Evolutionary conservation across 2,113 vertebrate species (phyloP).

Genomic region (Psilopogon haemacephalus): DNA sequence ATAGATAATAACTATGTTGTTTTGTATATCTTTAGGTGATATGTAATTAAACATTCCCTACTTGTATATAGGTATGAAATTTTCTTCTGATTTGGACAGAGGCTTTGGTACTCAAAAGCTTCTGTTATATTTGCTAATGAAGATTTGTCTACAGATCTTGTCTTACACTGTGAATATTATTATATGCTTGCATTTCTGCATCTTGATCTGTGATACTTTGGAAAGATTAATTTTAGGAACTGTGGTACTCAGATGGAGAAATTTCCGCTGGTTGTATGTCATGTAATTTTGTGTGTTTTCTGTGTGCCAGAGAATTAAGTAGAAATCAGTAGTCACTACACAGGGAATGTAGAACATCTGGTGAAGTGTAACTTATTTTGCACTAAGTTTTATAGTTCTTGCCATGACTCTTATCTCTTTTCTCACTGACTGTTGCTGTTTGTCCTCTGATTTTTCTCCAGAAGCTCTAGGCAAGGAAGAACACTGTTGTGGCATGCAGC

Average conservation of each 20-base stretch:
- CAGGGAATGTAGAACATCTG: neutral
- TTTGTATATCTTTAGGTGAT: neutral
- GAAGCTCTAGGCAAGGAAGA: neutral
- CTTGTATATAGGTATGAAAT: neutral
- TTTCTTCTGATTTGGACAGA: neutral
- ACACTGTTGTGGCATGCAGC: neutral
- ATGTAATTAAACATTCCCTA: neutral
- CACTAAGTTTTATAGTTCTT: neutral
- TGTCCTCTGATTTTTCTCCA: neutral
- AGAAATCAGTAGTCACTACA: neutral
- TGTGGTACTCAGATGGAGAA: neutral
- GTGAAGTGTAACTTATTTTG: neutral
- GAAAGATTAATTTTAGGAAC: neutral
- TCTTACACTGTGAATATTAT: neutral
- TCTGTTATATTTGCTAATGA: neutral
- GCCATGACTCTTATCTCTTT: neutral
- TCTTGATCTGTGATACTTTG: neutral
- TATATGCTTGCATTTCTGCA: neutral
- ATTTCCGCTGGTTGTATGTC: neutral
- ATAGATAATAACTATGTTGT: neutral
- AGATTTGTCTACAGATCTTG: neutral
- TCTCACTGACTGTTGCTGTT: neutral
- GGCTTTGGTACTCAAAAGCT: neutral
- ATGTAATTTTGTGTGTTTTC: neutral
- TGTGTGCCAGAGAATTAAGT: neutral